phyloP scores from a whole-genome alignment of 2,113 vertebrate species.

The Esox niger region DNA sequence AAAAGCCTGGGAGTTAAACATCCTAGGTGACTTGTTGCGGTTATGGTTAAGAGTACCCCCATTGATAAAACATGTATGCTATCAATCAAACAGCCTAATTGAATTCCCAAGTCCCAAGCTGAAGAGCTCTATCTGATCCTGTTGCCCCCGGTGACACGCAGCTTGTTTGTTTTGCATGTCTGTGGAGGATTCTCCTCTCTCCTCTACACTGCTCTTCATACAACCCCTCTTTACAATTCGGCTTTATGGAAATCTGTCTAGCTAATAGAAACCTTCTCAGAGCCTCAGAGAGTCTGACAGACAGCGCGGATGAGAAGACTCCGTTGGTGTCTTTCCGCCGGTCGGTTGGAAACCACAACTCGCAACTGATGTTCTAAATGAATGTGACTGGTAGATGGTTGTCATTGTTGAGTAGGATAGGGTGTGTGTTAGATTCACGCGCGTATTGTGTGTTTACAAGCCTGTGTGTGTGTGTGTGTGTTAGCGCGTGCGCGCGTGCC shows the following conservation, averaged over 20 bases:
- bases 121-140: slow-evolving; percentile 47
- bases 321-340: slow-evolving; percentile 55
- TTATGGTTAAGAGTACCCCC: slow-evolving; percentile 15
- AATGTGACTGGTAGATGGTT: slow-evolving; percentile 23
- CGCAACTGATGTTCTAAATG: slow-evolving; percentile 68
- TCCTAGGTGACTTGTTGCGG: slow-evolving; percentile 4
- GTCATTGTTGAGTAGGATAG: too few relatives aligned
- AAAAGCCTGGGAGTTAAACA: slow-evolving; percentile 29
- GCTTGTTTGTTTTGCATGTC: slow-evolving; percentile 46
- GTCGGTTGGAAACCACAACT: slow-evolving; percentile 46
- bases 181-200: slow-evolving; percentile 37
- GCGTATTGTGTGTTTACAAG: slow-evolving; percentile 30
- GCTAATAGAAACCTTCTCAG: slow-evolving; percentile 77
- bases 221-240: slow-evolving; percentile 67
- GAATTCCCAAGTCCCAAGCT: slow-evolving; percentile 21
- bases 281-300: slow-evolving; percentile 74
- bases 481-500: slow-evolving; percentile 20
- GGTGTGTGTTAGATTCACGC: neutral
- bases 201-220: slow-evolving; percentile 28
- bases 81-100: slow-evolving; percentile 55
- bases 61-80: slow-evolving; percentile 33
- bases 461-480: neutral
- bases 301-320: slow-evolving; percentile 77
- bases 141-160: slow-evolving; percentile 49
- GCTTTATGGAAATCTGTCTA: slow-evolving; percentile 74